Evolutionary conservation across 2,888 invertebrate species (phyloP), one percentile per base, ranked within the genome.

Genomic region (Anoncus sp.): DNA sequence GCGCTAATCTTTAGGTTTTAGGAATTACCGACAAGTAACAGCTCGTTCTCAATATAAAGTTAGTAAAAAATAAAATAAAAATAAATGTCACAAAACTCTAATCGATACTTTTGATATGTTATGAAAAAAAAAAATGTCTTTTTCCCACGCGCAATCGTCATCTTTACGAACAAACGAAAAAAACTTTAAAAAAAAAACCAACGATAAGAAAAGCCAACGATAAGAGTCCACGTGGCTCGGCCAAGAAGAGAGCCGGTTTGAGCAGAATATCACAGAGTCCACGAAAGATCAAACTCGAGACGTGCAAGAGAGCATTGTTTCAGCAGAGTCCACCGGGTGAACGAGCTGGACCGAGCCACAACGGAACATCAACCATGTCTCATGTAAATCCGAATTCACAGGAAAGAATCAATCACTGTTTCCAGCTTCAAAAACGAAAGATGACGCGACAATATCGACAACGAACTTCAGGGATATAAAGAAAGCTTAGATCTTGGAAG

Each of bases 251-350:
- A 40, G 81, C 91, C 80, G 88, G 92, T 51, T 82, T 93, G 7
- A 86, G 92, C 0, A 88, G 93, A 86, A 93, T 93, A 75, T 85
- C 92, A 16, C 81, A 85, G 16, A 90, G 87, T 84, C 87, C 88
- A 0, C 77, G 85, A 22, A 90, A 88, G 81, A 69, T 86, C 1
- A 91, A 88, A 71, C 49, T 89, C 20, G 94, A 94, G 86, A 93
- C 93, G 0, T 92, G 94, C 0, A 96, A 96, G 83, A 92, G 96
- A 71, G 96, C 96, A 0, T 89, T 96, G 2, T 96, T 96, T 84
- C 94, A 95, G n/a, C n/a, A n/a, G 84, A 96, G 96, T 87, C 96
- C 96, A 1, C 93, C 90, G 3, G 57, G 82, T 2, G 88, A 88
- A 45, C 86, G 84, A 31, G 86, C 88, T 40, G 90, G 89, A 16